Percentiles rank a stretch among this genome's conserved stretches.
Conservation (phyloP, 2,797 vertebrate species). For the Pantherophis alleghaniensis region DNA sequence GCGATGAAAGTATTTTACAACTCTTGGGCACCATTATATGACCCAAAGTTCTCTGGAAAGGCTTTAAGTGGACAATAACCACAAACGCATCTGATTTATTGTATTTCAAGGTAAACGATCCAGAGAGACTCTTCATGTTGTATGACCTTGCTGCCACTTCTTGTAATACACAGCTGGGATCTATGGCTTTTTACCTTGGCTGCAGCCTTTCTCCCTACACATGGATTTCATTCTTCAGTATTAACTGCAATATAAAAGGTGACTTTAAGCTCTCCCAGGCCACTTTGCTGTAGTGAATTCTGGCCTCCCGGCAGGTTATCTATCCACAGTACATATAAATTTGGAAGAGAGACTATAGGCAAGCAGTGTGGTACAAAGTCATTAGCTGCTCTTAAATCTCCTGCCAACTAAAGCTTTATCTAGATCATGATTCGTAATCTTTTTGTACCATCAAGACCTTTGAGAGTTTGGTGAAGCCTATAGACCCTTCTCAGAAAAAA, state of each 20-base stretch:
- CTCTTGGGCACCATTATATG: background rate
- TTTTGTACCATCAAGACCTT: background rate
- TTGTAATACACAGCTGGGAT: background rate
- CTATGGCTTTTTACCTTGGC: background rate
- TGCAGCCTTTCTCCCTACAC: background rate
- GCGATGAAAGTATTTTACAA: background rate
- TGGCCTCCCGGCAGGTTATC: background rate
- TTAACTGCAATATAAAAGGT: rapidly evolving
- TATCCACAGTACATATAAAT: conserved; percentile 1
- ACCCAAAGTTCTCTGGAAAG: background rate
- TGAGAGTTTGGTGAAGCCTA: background rate
- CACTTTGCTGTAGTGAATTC: background rate
- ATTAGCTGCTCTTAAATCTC: background rate
- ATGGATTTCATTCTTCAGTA: background rate
- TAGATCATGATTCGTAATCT: background rate
- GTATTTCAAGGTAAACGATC: background rate
- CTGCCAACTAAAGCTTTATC: background rate
- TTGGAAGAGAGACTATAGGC: conserved; percentile 13
- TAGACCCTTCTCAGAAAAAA: background rate
- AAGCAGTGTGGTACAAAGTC: background rate
- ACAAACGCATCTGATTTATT: background rate
- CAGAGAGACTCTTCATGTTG: background rate
- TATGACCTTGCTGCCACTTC: background rate
- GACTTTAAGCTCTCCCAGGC: background rate
- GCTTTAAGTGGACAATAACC: background rate